phyloP scores from a whole-genome alignment of 2,113 vertebrate species.

The Sceloporus tristichus region DNA sequence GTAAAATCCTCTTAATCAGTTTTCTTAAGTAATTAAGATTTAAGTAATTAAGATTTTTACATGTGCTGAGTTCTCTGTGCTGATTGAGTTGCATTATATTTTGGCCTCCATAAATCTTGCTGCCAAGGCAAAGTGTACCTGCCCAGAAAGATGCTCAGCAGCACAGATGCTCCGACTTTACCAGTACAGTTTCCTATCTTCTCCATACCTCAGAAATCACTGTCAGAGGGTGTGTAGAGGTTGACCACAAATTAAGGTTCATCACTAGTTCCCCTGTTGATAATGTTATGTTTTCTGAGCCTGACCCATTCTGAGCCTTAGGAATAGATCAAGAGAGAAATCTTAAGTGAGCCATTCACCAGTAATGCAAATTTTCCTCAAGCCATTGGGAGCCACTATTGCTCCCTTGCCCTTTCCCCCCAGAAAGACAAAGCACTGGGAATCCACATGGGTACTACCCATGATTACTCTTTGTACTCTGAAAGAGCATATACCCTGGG shows the following conservation, averaged over 20 bases:
- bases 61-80: background rate
- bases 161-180: too few relatives aligned
- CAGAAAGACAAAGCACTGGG: too few relatives aligned
- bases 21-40: background rate
- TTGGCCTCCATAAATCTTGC: constrained; percentile 1
- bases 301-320: background rate
- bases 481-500: too few relatives aligned
- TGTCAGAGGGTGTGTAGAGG: background rate
- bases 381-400: too few relatives aligned
- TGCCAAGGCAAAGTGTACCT: background rate
- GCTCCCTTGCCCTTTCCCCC: too few relatives aligned
- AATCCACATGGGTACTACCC: too few relatives aligned
- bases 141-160: background rate
- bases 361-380: background rate
- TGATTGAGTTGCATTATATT: background rate
- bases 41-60: background rate
- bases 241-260: background rate
- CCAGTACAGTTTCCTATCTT: too few relatives aligned
- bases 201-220: background rate
- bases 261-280: too few relatives aligned
- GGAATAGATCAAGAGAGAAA: background rate
- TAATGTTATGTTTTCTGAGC: too few relatives aligned
- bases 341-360: background rate
- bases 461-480: too few relatives aligned
- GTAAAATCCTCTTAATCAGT: background rate